These are phyloP conservation scores for Alethe castanea DNA, from an alignment of 2,113 vertebrate genomes.

Conservation along the genomic window DNA sequence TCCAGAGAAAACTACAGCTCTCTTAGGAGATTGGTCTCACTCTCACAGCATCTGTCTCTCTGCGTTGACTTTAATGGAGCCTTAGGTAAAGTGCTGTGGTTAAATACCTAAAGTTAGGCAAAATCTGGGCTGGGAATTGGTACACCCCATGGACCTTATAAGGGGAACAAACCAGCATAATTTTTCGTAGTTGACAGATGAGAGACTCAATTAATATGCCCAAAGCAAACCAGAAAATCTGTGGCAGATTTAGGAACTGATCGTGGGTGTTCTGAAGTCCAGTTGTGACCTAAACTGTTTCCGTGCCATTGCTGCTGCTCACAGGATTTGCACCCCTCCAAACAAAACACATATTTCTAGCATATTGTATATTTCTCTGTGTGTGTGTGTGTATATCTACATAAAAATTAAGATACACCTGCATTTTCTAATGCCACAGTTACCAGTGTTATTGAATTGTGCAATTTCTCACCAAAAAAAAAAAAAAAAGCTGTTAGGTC, in stretches of 20 bases:
- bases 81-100: neutral
- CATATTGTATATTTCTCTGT: neutral
- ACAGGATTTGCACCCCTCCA: neutral
- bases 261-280: neutral
- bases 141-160: neutral
- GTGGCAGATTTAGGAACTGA: slow-evolving; percentile 2
- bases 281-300: neutral
- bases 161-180: neutral
- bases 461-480: neutral
- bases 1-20: neutral
- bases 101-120: neutral
- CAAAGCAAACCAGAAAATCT: slow-evolving; percentile 7
- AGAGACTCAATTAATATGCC: slow-evolving; percentile 11
- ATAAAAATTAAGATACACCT: neutral
- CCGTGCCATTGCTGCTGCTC: neutral
- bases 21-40: neutral
- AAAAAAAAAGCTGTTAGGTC: neutral
- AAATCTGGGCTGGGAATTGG: neutral
- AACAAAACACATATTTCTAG: neutral
- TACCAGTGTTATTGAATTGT: neutral
- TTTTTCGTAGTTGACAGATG: neutral
- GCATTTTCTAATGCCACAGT: neutral
- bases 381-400: neutral
- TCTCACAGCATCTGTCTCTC: neutral
- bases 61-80: neutral